Base-by-base conservation (phyloP, 2,888 invertebrate species). In the Acrocera orbiculus region DNA sequence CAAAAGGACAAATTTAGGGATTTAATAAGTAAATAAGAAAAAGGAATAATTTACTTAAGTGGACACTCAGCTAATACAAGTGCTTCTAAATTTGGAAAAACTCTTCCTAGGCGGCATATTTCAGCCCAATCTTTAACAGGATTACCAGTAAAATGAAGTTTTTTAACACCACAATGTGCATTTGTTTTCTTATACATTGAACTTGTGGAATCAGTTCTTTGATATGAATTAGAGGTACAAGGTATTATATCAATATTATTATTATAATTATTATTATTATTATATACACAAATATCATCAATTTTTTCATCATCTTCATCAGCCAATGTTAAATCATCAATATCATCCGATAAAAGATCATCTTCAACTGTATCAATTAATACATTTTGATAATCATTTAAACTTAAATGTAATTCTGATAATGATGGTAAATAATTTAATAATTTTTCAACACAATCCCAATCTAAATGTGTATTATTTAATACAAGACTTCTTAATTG, bases 401-500 rank as follows among this genome's bases (percentile, higher is more conserved):
- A 67, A 52, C 92, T 90, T 48, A 93, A 63, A 61, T 93, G 92
- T 42, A 95, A 65, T 61, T 93, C 93, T 64, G 87, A 81, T 27
- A 93, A 65, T 52, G 75, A 74, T 36, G 78, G 80, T 41, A 83
- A 65, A 50, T 76, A 69, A 49, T 74, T 72, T 34, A 90, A 66
- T 40, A 92, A 63, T 29, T 73, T 69, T 47, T 76, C 73, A 26
- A 92, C 73, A 46, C 77, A 79, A 24, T 73, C 68, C 92, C 90
- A 92, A 39, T 82, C 75, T 16, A 89, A 71, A 44, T 76, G 70
- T 0, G 90, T 90, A 30, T 82, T 83, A 58, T 92, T 92, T 13
- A 92, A 64, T 30, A 92, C 82, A 38, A 90, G 68, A 53, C 78
- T 77, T 42, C 72, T 75, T 20, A 81, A 65, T 47, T 70, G 69